Conservation (phyloP, 2,113 vertebrate species). For the Aspiorhynchus laticeps region DNA sequence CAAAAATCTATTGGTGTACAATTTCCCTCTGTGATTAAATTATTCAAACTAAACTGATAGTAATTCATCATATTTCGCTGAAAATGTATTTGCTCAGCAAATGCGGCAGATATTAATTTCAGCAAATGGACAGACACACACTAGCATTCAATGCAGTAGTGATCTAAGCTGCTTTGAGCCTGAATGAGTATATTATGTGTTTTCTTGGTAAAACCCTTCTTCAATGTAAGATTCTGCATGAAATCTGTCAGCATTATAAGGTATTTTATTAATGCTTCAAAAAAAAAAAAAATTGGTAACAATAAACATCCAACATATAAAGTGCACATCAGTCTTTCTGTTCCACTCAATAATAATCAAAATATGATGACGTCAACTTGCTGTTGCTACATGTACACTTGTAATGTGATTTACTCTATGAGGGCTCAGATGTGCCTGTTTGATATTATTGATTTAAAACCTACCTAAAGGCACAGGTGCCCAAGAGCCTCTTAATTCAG, state of each 20-base stretch:
- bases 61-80: neutral
- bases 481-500: neutral
- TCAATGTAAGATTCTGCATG: neutral
- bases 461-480: neutral
- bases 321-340: neutral
- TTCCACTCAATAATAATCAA: neutral
- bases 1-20: neutral
- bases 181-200: constrained; percentile 2
- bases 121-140: neutral
- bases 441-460: constrained; percentile 18
- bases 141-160: neutral
- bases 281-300: neutral
- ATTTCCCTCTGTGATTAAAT: neutral
- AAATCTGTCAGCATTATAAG: neutral
- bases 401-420: constrained; percentile 5
- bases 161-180: neutral
- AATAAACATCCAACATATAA: neutral
- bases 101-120: neutral
- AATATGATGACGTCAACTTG: neutral
- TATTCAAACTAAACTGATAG: neutral
- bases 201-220: neutral
- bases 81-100: neutral
- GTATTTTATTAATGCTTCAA: neutral
- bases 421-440: constrained; percentile 27
- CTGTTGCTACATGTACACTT: neutral